Conservation (phyloP, 2,113 vertebrate genomes). For the Axis porcinus region DNA sequence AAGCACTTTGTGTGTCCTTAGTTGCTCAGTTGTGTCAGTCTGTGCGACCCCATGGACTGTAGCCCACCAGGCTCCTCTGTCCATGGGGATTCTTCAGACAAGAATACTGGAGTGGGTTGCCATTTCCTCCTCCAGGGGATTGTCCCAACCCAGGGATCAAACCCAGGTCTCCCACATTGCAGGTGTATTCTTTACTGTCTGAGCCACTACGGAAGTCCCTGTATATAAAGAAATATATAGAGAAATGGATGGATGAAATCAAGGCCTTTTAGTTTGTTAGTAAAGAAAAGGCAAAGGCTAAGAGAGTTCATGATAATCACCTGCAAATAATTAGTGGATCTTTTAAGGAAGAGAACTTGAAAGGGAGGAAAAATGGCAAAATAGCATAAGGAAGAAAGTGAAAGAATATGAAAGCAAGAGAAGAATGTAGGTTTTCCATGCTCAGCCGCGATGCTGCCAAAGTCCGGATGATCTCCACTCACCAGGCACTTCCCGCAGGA, state of each 20-base stretch:
- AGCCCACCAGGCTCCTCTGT: neutral
- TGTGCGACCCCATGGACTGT: neutral
- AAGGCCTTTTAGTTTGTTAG: neutral
- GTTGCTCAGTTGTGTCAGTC: neutral
- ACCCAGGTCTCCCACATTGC: neutral
- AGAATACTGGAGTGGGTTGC: neutral
- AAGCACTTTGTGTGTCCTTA: neutral
- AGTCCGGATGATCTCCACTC: rapidly evolving
- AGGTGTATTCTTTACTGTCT: neutral
- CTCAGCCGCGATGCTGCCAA: rapidly evolving
- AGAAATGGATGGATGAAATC: neutral
- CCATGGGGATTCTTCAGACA: neutral
- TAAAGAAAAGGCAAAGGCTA: neutral
- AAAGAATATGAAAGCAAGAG: neutral
- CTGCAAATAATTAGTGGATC: neutral
- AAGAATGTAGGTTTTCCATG: neutral
- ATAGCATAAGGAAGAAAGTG: neutral
- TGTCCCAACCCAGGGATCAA: neutral
- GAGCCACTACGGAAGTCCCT: neutral
- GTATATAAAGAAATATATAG: neutral
- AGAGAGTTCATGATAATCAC: neutral
- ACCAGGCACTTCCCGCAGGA: neutral
- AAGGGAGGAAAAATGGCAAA: neutral
- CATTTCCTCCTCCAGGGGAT: neutral
- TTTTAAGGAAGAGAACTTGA: neutral